Base-by-base conservation (phyloP, 1,140 invertebrate species). In the Megalonaias nervosa region DNA sequence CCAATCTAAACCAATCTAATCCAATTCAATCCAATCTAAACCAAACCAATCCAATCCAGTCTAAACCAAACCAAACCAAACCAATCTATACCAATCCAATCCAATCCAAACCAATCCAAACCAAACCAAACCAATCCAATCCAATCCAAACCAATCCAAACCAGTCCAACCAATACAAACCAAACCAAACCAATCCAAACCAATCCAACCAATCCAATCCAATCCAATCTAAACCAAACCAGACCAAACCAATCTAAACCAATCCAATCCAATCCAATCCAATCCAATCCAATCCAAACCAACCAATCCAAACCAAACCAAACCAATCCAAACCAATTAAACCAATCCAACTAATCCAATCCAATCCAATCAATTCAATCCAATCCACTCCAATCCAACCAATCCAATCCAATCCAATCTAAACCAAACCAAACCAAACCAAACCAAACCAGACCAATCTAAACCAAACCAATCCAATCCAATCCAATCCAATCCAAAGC, bases 151-250 rank as follows among this genome's bases (percentile, higher is more conserved):
- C 67, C 67, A 68, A 48, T 48, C 21, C n/a, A n/a, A 13, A n/a
- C n/a, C n/a, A 68, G 21, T 48, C 31, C 31, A 68, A 38, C 48
- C 31, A 16, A 68, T 16, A 14, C 26, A 13, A 68, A 14, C 67
- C 67, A 16, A 68, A 14, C 31, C 67, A 17, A 68, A 14, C 67
- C 67, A 68, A 14, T 48, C 67, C 48, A 68, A 38, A 21, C 48
- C 26, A 68, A 14, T 21, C 67, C 48, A 68, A 31, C 67, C 67
- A 68, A 68, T 48, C 67, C 67, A 68, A 68, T 26, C 67, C 67
- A 68, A 68, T 21, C 67, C 31, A 48, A 38, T 48, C 31, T 21
- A 68, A 38, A 11, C 26, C 48, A 68, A 68, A 11, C 31, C 31
- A 68, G 15, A 15, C 67, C 67, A 68, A 68, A 38, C 67, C 67